These are phyloP conservation scores for Drosophila infuscata DNA, from an alignment of 2,888 invertebrate species.

Conservation along the genomic window DNA sequence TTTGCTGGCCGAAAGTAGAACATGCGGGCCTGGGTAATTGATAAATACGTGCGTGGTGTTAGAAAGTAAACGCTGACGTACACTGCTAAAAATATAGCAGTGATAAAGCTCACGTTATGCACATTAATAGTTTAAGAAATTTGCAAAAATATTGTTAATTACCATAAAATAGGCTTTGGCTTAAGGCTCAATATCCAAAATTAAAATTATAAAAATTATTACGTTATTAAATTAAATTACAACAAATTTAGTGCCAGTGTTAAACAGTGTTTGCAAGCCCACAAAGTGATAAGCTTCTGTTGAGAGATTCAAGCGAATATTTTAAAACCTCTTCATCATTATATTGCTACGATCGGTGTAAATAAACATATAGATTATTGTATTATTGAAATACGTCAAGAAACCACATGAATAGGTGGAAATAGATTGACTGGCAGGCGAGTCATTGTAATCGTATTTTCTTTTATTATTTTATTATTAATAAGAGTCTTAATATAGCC, in stretches of 20 bases:
- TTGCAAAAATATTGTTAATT: not conserved
- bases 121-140: not conserved
- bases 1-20: slow-evolving; percentile 63
- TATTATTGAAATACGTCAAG: slow-evolving; percentile 8
- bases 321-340: slow-evolving; percentile 29
- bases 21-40: slow-evolving; percentile 63
- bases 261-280: slow-evolving; percentile 3
- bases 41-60: slow-evolving; percentile 66
- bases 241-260: slow-evolving; percentile 20
- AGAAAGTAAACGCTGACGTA: slow-evolving; percentile 66
- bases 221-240: not conserved
- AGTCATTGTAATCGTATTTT: not conserved
- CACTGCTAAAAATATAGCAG: slow-evolving; percentile 25
- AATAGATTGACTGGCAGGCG: slow-evolving; percentile 4
- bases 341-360: slow-evolving; percentile 19
- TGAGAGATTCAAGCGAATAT: slow-evolving; percentile 39
- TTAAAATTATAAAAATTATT: not conserved
- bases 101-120: not conserved
- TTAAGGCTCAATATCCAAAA: not conserved
- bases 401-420: slow-evolving; percentile 34
- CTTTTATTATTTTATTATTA: not conserved
- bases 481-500: not conserved
- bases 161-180: not conserved
- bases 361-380: not conserved
- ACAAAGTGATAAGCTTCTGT: slow-evolving; percentile 23